Base-by-base conservation (phyloP, 37 sponge, comb jelly and placozoan genomes). In the Bolinopsis microptera region DNA sequence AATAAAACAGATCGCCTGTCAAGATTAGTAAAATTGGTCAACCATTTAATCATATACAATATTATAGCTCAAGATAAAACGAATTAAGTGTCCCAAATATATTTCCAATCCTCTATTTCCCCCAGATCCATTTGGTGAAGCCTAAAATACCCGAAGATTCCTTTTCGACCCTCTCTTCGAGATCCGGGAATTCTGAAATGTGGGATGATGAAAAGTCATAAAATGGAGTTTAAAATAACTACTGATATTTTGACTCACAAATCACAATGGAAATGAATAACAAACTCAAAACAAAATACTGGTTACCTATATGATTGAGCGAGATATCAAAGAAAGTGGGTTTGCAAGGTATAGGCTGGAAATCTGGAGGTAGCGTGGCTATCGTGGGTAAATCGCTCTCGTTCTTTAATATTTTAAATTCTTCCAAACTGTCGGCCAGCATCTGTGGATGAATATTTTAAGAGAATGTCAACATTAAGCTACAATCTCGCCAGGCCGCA, bases 291-390 rank as follows among this genome's bases (percentile, higher is more conserved):
- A n/a, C n/a, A n/a, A n/a, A n/a, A n/a, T n/a, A n/a, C n/a, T n/a
- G n/a, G n/a, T n/a, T 86, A 86, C 90, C 96, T 0, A 99, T 76
- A 69, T 97, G 95, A 82, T 96, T 97, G 69, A 96, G 93, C 8
- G 99, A 98, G 68, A 99, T 94, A 70, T 99, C 99, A 95, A 99
- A 99, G 96, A 99, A 99, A 68, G 97, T 96, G 0, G 99, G 99
- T 83, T 99, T 99, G 94, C 96, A 95, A 16, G 98, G 95, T 13
- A 97, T 92, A 21, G 98, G 95, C 76, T 94, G 70, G 69, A 97
- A 96, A 68, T 97, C 96, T 26, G 99, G 99, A 24, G 99, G 99
- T 41, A 99, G 72, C n/a, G 97, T 93, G 2, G 95, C 96, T 76
- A 99, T 48, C 21, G 72, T 76, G 0, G 98, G 92, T 25, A 75